phyloP scores from a whole-genome alignment of 2,113 vertebrate species.

The Prionailurus bengalensis region DNA sequence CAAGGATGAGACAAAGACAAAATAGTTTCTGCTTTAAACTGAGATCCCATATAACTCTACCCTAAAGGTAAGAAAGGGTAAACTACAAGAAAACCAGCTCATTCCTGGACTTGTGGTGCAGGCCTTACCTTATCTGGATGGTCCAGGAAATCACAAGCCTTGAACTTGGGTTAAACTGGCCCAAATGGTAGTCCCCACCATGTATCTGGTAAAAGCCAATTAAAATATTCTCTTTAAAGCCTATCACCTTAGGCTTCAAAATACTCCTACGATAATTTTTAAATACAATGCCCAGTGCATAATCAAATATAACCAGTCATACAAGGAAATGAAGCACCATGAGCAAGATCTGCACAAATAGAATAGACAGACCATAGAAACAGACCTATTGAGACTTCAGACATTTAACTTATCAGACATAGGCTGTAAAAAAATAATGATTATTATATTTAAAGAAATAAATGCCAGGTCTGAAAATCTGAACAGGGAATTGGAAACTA shows the following conservation, averaged over 20 bases:
- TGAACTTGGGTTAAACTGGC: neutral
- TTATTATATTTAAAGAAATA: constrained; percentile 5
- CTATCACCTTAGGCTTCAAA: neutral
- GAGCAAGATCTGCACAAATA: neutral
- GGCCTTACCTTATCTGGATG: neutral
- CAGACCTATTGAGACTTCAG: neutral
- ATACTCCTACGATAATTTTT: neutral
- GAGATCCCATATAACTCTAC: neutral
- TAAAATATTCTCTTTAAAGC: neutral
- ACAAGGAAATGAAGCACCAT: neutral
- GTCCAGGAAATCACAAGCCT: neutral
- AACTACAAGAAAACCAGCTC: neutral
- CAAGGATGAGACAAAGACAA: neutral
- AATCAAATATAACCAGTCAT: neutral
- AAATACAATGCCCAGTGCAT: neutral
- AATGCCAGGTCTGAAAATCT: neutral
- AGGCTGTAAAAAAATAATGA: neutral
- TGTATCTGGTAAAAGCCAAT: neutral
- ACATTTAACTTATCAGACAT: neutral
- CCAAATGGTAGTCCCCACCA: neutral
- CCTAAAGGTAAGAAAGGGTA: neutral
- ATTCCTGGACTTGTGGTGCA: neutral
- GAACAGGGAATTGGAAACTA: neutral
- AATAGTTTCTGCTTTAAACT: neutral
- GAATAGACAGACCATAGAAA: neutral